phyloP scores from a whole-genome alignment of 1,140 invertebrate genomes.

The Chironomus tepperi region DNA sequence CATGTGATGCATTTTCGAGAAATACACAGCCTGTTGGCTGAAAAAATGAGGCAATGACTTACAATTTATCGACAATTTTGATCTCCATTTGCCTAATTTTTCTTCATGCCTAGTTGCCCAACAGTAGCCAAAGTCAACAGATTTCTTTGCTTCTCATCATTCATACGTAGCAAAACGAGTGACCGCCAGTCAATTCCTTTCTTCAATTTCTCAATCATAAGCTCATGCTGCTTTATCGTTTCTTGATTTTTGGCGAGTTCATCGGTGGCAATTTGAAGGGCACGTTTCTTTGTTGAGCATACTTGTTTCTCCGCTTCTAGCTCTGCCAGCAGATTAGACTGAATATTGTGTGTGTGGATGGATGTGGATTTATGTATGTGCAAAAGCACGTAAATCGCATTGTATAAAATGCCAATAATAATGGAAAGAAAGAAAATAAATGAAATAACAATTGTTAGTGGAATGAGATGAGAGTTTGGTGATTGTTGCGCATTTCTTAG shows the following conservation, averaged over 20 bases:
- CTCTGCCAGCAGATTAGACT: conserved; percentile 36
- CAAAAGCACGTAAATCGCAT: background rate
- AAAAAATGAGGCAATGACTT: background rate
- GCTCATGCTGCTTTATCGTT: conserved; percentile 36
- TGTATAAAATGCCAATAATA: background rate
- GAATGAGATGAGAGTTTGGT: too few species aligned
- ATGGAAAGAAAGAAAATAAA: background rate
- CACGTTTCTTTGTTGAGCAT: conserved; percentile 34
- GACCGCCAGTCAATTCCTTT: conserved; percentile 36
- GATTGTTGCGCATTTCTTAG: too few species aligned
- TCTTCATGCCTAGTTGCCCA: background rate
- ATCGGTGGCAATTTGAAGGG: conserved; percentile 37
- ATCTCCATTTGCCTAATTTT: background rate
- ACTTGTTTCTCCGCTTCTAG: conserved; percentile 38
- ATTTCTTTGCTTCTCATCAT: background rate
- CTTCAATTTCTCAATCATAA: conserved; percentile 33
- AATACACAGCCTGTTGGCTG: background rate
- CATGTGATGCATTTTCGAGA: conserved; percentile 17
- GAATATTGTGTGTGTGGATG: background rate
- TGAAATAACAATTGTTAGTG: too few species aligned
- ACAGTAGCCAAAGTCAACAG: background rate
- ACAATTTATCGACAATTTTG: background rate
- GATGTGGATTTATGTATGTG: background rate
- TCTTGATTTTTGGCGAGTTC: conserved; percentile 39
- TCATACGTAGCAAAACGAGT: conserved; percentile 32